Percentiles rank a stretch among this genome's conserved stretches.
Conservation (phyloP, 2,888 invertebrate species). For the Cerastis leucographa region DNA sequence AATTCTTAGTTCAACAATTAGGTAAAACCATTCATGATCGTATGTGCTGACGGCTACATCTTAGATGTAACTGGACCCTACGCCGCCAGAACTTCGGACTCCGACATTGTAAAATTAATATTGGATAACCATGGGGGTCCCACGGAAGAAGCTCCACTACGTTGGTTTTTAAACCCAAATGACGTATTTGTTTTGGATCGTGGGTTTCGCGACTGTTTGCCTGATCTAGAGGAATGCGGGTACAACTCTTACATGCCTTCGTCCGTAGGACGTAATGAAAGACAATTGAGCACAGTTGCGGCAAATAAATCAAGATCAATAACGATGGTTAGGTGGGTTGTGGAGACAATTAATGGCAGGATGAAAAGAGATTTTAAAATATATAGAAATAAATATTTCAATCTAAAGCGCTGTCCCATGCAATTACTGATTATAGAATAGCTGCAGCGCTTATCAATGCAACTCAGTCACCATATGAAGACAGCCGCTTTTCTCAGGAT, state of each 20-base stretch:
- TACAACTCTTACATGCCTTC: conserved; percentile 25
- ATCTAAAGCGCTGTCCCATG: conserved; percentile 22
- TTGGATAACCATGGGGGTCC: conserved; percentile 28
- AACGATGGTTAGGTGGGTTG: conserved; percentile 34
- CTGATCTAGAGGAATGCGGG: conserved; percentile 34
- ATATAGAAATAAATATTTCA: conserved; percentile 30
- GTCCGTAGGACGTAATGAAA: conserved; percentile 28
- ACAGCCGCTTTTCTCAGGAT: conserved; percentile 27
- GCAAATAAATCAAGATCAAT: conserved; percentile 32
- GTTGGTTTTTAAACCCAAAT: conserved; percentile 36
- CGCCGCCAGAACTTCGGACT: conserved; percentile 33
- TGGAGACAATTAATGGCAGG: conserved; percentile 28
- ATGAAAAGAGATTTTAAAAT: conserved; percentile 31
- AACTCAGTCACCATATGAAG: conserved; percentile 23
- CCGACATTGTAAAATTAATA: conserved; percentile 22
- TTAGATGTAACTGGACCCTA: conserved; percentile 26
- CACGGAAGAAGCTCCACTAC: conserved; percentile 39
- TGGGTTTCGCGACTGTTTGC: conserved; percentile 31
- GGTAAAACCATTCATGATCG: conserved; percentile 36
- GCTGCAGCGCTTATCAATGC: conserved; percentile 28
- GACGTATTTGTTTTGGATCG: conserved; percentile 31
- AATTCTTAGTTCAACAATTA: too few species aligned
- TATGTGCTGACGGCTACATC: conserved; percentile 31
- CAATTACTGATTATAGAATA: conserved; percentile 32
- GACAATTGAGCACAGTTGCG: conserved; percentile 21